Evolutionary conservation across 2,797 vertebrate species (phyloP).

Genomic region (Oreochromis mossambicus): DNA sequence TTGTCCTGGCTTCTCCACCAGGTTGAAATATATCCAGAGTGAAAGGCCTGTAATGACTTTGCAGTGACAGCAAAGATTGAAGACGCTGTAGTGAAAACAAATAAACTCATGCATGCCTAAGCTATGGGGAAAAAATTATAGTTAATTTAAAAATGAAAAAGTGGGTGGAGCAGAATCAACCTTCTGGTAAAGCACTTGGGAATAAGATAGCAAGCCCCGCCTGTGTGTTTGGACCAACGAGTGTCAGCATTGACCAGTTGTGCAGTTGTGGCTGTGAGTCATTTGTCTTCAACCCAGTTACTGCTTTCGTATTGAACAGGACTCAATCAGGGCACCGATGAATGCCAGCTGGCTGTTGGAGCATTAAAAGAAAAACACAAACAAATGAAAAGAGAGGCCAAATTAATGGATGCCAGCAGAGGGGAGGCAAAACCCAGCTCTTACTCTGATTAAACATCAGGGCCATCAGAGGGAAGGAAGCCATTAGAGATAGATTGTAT

Average conservation of each 20-base stretch:
- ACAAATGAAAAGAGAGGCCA: conserved; percentile 67
- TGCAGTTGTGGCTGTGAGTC: conserved; percentile 36
- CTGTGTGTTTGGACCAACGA: neutral
- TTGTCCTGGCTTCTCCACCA: neutral
- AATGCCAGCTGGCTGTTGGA: conserved; percentile 66
- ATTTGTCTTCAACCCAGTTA: conserved; percentile 59
- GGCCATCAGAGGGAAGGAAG: conserved; percentile 61
- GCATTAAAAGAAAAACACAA: conserved; percentile 60
- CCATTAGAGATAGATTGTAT: conserved; percentile 76
- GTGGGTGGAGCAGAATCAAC: neutral
- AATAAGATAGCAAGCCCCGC: neutral
- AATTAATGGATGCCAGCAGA: conserved; percentile 65
- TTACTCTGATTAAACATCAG: conserved; percentile 81
- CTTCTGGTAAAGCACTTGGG: neutral
- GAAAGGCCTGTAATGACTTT: neutral
- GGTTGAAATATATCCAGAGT: neutral
- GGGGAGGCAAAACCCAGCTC: conserved; percentile 62
- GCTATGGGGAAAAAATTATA: neutral
- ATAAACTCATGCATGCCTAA: neutral
- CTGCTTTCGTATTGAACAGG: conserved; percentile 65
- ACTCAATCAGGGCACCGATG: conserved; percentile 61
- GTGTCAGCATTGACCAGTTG: conserved; percentile 18
- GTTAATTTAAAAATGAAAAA: conserved; percentile 13
- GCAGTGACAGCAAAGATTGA: conserved; percentile 1
- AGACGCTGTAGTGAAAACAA: neutral